Percentiles rank a stretch among this genome's conserved stretches.
Conservation (phyloP, 2,797 vertebrate genomes). For the Arnoldichthys spilopterus region DNA sequence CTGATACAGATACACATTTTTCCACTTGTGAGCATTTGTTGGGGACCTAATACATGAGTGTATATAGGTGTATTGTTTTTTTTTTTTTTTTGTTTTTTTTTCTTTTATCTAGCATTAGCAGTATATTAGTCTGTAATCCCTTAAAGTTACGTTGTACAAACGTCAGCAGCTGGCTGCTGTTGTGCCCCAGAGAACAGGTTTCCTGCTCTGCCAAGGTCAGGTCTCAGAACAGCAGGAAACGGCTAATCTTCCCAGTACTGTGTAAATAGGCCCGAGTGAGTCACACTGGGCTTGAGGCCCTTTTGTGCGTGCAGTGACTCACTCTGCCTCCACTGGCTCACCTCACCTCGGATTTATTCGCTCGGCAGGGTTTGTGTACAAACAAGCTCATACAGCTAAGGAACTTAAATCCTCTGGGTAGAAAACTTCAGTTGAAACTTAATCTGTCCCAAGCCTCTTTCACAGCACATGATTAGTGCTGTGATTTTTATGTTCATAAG, state of each 20-base stretch:
- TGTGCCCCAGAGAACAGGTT: constrained; percentile 31
- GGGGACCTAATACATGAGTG: too few relatives aligned
- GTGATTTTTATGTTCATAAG: constrained; percentile 21
- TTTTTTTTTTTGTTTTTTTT: background rate
- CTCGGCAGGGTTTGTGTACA: constrained; percentile 53
- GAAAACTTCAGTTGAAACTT: constrained; percentile 24
- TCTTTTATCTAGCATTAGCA: background rate
- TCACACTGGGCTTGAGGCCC: constrained; percentile 44
- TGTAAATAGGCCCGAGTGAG: constrained; percentile 57
- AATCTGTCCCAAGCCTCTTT: constrained; percentile 40
- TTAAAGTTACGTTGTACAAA: background rate
- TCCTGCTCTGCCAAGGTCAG: constrained; percentile 40
- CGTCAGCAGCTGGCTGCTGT: background rate
- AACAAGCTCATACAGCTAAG: constrained; percentile 41
- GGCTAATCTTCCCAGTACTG: constrained; percentile 53
- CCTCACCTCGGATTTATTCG: constrained; percentile 31
- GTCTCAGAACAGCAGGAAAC: constrained; percentile 51
- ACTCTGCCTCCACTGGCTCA: constrained; percentile 21
- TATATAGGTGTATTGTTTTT: background rate
- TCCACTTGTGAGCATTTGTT: too few relatives aligned
- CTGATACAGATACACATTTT: too few relatives aligned
- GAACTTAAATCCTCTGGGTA: constrained; percentile 13
- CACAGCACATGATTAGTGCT: constrained; percentile 11
- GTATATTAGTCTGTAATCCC: background rate
- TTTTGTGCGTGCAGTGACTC: constrained; percentile 56